Evolutionary conservation across 2,797 vertebrate species (phyloP).

Genomic region (Zenarchopterus dispar): DNA sequence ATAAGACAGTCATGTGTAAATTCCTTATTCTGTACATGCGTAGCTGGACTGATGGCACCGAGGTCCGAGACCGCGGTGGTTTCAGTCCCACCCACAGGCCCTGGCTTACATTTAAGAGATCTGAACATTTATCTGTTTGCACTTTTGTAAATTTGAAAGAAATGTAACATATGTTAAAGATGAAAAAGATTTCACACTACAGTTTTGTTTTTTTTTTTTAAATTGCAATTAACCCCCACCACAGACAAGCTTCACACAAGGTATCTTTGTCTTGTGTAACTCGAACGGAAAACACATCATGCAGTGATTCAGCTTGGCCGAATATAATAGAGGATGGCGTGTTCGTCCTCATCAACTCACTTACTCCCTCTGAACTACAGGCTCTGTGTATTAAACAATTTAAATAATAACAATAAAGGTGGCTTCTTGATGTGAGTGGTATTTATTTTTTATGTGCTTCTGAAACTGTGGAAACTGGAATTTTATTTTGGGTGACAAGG

Average conservation of each 20-base stretch:
- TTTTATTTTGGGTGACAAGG: background rate
- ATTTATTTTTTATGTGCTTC: constrained; percentile 6
- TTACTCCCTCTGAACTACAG: constrained; percentile 65
- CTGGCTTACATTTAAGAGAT: constrained; percentile 53
- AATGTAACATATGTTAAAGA: constrained; percentile 70
- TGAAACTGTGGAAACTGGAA: background rate
- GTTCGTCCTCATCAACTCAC: constrained; percentile 70
- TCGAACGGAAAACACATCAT: constrained; percentile 62
- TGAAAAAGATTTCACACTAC: constrained; percentile 59
- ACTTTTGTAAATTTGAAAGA: constrained; percentile 78
- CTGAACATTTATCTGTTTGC: constrained; percentile 71
- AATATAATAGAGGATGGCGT: constrained; percentile 73
- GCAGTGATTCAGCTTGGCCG: constrained; percentile 83
- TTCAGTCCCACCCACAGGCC: constrained; percentile 35
- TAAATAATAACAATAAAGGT: constrained; percentile 80
- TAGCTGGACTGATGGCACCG: constrained; percentile 47
- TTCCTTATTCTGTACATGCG: constrained; percentile 47
- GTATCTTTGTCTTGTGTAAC: constrained; percentile 72
- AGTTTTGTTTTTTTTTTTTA: constrained; percentile 10
- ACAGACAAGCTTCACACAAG: constrained; percentile 45
- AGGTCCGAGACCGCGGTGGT: constrained; percentile 40
- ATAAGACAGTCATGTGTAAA: constrained; percentile 69
- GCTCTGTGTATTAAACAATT: constrained; percentile 79
- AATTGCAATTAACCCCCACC: constrained; percentile 41
- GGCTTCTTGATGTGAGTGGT: constrained; percentile 60